Percentiles rank a stretch among this genome's conserved stretches.
phyloP scores from a whole-genome alignment of 2,888 invertebrate species.

The Formica aserva region DNA sequence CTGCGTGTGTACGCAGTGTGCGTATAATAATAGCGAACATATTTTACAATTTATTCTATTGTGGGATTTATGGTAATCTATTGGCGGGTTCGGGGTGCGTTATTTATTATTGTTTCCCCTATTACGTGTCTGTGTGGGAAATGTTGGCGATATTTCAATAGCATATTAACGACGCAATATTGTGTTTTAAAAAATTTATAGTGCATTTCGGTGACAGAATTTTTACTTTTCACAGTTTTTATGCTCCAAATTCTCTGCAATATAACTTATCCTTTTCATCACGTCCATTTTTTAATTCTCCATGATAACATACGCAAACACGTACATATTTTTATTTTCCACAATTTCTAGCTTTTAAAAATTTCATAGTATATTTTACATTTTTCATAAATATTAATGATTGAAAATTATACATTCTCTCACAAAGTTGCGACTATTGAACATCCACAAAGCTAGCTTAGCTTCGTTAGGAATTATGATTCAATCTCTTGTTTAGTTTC shows the following conservation, averaged over 20 bases:
- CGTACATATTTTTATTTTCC: neutral
- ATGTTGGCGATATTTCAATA: conserved; percentile 44
- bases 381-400: neutral
- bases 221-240: neutral
- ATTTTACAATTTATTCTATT: conserved; percentile 55
- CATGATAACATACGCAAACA: neutral
- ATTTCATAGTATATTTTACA: neutral
- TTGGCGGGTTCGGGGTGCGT: conserved; percentile 18
- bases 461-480: conserved; percentile 22
- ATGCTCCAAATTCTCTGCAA: neutral
- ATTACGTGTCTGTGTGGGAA: conserved; percentile 21
- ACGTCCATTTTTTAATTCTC: neutral
- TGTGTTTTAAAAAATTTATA: neutral
- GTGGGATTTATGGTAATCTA: conserved; percentile 54
- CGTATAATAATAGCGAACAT: conserved; percentile 44
- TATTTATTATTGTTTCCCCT: conserved; percentile 50
- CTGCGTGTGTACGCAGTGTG: conserved; percentile 18
- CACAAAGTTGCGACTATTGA: conserved; percentile 1
- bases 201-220: neutral
- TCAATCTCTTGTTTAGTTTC: conserved; percentile 23
- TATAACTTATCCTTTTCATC: neutral
- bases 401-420: neutral
- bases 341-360: neutral
- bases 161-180: conserved; percentile 30
- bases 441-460: neutral